phyloP scores from a whole-genome alignment of 2,888 invertebrate species.

The Empis livida region DNA sequence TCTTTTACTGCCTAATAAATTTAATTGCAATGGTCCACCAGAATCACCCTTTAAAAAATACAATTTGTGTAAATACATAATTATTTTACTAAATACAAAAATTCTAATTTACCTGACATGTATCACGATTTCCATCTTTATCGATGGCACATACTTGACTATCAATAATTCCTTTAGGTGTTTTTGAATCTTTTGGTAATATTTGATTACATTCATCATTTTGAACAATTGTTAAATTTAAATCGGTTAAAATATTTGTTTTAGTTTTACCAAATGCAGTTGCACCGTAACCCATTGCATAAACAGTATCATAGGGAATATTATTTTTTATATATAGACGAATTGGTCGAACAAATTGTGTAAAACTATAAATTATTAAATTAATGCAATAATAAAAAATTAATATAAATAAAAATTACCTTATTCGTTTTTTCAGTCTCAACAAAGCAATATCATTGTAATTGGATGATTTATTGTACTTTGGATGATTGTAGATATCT shows the following conservation, averaged over 20 bases:
- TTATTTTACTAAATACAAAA: neutral
- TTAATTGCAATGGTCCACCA: conserved; percentile 17
- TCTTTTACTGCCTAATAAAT: conserved; percentile 16
- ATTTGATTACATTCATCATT: conserved; percentile 7
- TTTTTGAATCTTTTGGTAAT: conserved; percentile 2
- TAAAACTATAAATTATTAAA: too few species aligned
- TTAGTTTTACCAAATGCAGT: conserved; percentile 23
- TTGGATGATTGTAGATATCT: too few species aligned
- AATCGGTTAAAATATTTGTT: conserved; percentile 11
- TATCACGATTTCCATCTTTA: conserved; percentile 23
- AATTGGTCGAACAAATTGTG: conserved; percentile 34
- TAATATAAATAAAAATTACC: too few species aligned
- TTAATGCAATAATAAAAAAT: too few species aligned
- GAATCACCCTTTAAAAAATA: conserved; percentile 35
- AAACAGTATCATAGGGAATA: conserved; percentile 27
- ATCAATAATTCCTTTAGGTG: conserved; percentile 12
- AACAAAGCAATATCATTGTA: too few species aligned
- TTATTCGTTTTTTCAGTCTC: too few species aligned
- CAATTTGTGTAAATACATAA: neutral
- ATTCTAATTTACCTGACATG: conserved; percentile 22
- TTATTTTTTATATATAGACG: conserved; percentile 36
- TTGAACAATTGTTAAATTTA: conserved; percentile 5
- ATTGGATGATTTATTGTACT: too few species aligned
- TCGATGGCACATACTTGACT: conserved; percentile 32
- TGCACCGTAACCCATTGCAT: conserved; percentile 45